A percentile compares a stretch with the other conserved stretches of the same genome.
phyloP scores from a whole-genome alignment of 2,797 vertebrate genomes.

The Poecilia velifera region DNA sequence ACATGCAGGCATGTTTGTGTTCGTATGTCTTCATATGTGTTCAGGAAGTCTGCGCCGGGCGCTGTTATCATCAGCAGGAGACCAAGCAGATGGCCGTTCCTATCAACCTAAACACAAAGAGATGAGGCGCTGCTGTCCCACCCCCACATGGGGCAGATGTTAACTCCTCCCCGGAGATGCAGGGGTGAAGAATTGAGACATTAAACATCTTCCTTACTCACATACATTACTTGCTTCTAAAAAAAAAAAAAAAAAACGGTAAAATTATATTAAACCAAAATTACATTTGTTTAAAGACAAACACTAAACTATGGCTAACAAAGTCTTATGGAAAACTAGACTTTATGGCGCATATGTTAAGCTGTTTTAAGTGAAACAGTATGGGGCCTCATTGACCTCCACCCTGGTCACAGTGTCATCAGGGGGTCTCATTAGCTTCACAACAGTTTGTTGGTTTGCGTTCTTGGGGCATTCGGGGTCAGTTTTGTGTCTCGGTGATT shows the following conservation, averaged over 20 bases:
- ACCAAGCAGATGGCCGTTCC: constrained; percentile 72
- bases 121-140: constrained; percentile 59
- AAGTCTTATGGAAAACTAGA: neutral
- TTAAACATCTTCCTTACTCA: constrained; percentile 22
- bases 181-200: constrained; percentile 50
- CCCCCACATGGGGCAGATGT: constrained; percentile 73
- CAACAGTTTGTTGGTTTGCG: constrained; percentile 21
- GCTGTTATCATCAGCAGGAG: constrained; percentile 59
- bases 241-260: neutral
- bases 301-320: neutral
- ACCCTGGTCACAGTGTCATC: constrained; percentile 17
- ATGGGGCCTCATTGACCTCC: constrained; percentile 22
- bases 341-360: neutral
- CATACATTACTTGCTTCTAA: constrained; percentile 14
- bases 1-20: neutral
- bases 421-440: constrained; percentile 42
- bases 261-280: constrained; percentile 6
- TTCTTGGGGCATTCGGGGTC: constrained; percentile 42
- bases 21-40: constrained; percentile 17
- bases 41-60: constrained; percentile 49
- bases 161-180: constrained; percentile 68
- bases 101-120: constrained; percentile 76
- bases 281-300: neutral
- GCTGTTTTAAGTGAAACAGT: constrained; percentile 21
- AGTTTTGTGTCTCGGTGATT: constrained; percentile 40